Evolutionary conservation across 2,888 invertebrate species (phyloP), one percentile per base, ranked within the genome.

Genomic region (Caenorhabditis imperialis): DNA sequence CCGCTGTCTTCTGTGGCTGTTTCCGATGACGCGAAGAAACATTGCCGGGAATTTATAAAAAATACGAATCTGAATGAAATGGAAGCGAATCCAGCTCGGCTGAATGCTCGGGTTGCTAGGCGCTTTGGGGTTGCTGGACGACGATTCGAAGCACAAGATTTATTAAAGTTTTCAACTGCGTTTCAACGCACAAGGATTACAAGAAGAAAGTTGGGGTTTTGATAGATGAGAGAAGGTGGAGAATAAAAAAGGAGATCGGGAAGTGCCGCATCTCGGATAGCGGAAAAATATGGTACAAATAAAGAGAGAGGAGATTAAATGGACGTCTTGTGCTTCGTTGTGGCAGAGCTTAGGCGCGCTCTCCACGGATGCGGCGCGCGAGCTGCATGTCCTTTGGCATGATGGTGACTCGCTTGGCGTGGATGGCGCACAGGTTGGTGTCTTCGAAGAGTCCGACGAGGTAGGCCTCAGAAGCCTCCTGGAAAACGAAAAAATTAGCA

Each of bases 371-470:
- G 58, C 82, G 76, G 27, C 83, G 76, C 14, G 82, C 83, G 30
- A 83, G 76, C 42, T 82, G 83, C 71, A 83, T 81, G 70, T 81
- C 83, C 77, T 83, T 96, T 86, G 96, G 96, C 96, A 96, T 96
- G 90, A 96, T 96, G 80, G 96, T 96, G 67, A 96, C 96, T 88
- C 96, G 93, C 90, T 96, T 96, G 86, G 96, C 96, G 89, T 96
- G 96, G 89, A 96, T 96, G 63, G 96, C 96, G 91, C 95, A 96
- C 92, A 96, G 92, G 91, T 96, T 96, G 84, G 96, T 96, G 91
- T 96, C 96, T 91, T 96, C 96, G 90, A 97, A 96, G 69, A 96
- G 91, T 81, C 96, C 96, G 70, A 96, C 95, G 83, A 96, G 90
- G 89, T 94, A 95, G 10, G 94, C 94, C 90, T 94, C 94, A 85